Evolutionary conservation across 2,113 vertebrate genomes (phyloP).

Genomic region (Pithys albifrons): DNA sequence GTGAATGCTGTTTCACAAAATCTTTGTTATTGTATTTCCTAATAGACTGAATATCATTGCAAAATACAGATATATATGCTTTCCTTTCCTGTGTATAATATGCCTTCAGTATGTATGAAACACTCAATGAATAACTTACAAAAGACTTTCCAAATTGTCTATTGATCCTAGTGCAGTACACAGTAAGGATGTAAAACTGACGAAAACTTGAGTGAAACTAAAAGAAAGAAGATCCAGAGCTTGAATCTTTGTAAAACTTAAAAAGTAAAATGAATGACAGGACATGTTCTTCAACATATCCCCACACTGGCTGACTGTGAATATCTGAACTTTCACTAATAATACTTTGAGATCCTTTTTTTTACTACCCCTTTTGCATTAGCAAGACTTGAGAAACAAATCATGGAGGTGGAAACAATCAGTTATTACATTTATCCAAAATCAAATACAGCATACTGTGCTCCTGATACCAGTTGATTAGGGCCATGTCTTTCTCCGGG

Average conservation of each 20-base stretch:
- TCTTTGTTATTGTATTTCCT: slow-evolving; percentile 53
- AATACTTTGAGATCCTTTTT: not conserved
- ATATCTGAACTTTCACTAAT: not conserved
- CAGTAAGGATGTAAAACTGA: not conserved
- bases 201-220: not conserved
- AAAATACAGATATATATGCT: slow-evolving; percentile 33
- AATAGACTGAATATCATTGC: slow-evolving; percentile 42
- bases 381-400: not conserved
- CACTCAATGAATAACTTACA: slow-evolving; percentile 65
- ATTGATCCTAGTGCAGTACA: slow-evolving; percentile 52
- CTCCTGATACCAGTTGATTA: not conserved
- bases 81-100: slow-evolving; percentile 32
- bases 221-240: not conserved
- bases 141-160: slow-evolving; percentile 60
- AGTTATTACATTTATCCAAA: not conserved
- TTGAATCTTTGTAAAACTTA: slow-evolving; percentile 3
- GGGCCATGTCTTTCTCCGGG: too few species aligned
- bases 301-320: not conserved
- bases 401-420: not conserved
- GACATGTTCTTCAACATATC: not conserved
- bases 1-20: slow-evolving; percentile 1
- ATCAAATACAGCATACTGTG: not conserved
- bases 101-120: slow-evolving; percentile 29
- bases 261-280: not conserved
- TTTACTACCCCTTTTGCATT: not conserved